Evolutionary conservation across 2,797 vertebrate species (phyloP).

Genomic region (Schizothorax lantsangensis): DNA sequence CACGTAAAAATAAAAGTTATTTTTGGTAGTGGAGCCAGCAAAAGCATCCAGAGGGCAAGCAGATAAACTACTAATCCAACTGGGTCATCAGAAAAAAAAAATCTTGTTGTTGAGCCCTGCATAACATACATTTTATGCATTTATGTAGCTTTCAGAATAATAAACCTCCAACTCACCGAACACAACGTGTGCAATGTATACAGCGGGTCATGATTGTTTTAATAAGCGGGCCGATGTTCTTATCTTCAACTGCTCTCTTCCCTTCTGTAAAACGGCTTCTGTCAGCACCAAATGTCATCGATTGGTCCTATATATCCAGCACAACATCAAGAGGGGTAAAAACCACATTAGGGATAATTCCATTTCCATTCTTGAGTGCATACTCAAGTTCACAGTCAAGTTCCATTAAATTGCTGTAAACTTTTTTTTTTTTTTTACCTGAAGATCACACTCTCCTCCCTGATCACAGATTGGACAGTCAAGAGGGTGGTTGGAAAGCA

Average conservation of each 20-base stretch:
- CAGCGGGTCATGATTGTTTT: constrained; percentile 99
- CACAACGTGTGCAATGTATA: constrained; percentile 97
- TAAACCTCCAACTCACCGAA: constrained; percentile 82
- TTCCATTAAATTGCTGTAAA: background rate
- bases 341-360: background rate
- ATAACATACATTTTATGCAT: constrained; percentile 1
- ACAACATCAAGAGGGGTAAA: constrained; percentile 12
- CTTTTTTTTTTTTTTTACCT: constrained; percentile 77
- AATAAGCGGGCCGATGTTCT: constrained; percentile 95
- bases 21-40: background rate
- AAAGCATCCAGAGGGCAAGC: background rate
- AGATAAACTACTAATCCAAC: background rate
- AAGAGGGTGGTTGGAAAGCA: constrained; percentile 95
- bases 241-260: constrained; percentile 97
- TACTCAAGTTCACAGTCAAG: background rate
- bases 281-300: constrained; percentile 97
- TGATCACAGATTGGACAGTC: constrained; percentile 99
- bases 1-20: background rate
- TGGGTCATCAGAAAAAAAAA: background rate
- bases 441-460: constrained; percentile 97
- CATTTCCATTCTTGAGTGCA: background rate
- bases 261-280: constrained; percentile 93
- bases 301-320: constrained; percentile 75
- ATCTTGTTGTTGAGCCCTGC: too few species aligned
- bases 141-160: background rate